These are phyloP conservation scores for Polylopha cassiicola DNA, from an alignment of 2,888 invertebrate genomes.

Conservation along the genomic window DNA sequence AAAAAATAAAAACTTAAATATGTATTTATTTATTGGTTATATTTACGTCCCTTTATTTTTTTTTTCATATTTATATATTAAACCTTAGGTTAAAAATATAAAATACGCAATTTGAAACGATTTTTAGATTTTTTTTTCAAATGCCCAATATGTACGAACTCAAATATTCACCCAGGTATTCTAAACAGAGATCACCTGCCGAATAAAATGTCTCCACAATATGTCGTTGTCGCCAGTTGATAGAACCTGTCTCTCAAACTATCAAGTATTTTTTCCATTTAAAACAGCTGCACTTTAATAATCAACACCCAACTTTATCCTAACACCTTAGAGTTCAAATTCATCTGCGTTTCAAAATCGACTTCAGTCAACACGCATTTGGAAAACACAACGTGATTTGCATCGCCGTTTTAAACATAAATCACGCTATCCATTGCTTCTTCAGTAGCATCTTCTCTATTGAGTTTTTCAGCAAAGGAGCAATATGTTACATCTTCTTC, in stretches of 20 bases:
- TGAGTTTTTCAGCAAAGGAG: background rate
- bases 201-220: slow-evolving; percentile 67
- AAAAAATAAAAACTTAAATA: too few species aligned
- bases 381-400: slow-evolving; percentile 29
- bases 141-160: too few species aligned
- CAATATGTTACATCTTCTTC: background rate
- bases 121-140: too few species aligned
- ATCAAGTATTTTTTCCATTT: slow-evolving; percentile 39
- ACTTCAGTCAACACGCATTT: too few species aligned
- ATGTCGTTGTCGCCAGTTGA: slow-evolving; percentile 74
- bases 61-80: too few species aligned
- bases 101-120: too few species aligned
- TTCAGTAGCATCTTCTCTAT: background rate
- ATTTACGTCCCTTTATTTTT: too few species aligned
- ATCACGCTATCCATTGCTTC: slow-evolving; percentile 28
- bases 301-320: background rate
- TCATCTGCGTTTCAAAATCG: slow-evolving; percentile 23
- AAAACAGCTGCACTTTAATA: background rate
- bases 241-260: slow-evolving; percentile 74
- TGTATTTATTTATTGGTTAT: too few species aligned
- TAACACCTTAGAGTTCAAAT: slow-evolving; percentile 7
- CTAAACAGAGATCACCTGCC: slow-evolving; percentile 61
- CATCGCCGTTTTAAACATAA: slow-evolving; percentile 19
- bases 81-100: too few species aligned
- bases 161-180: too few species aligned